A percentile compares a stretch with the other conserved stretches of the same genome.
Conservation (phyloP, 35 echinoderm and acorn worm genomes). For the Holothuria glaberrima region DNA sequence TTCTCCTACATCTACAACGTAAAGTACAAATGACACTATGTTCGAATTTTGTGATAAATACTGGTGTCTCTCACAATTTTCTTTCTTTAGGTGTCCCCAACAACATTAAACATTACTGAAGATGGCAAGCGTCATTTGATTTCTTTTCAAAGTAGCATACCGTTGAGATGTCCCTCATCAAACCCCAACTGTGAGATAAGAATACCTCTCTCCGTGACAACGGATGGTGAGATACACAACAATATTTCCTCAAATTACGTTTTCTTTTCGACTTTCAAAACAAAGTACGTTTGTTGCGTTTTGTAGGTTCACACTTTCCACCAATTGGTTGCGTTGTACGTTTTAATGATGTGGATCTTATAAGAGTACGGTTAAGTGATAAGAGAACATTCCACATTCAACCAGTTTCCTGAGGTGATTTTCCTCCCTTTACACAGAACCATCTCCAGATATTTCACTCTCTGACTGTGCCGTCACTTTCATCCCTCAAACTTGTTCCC, state of each 20-base stretch:
- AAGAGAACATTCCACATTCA: too few species aligned
- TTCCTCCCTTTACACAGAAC: conserved; percentile 21
- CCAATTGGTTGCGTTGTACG: too few species aligned
- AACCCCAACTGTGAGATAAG: conserved; percentile 67
- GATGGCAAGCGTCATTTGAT: conserved; percentile 74
- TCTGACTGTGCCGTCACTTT: conserved; percentile 89
- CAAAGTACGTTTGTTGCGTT: too few species aligned
- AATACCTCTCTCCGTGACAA: conserved; percentile 75
- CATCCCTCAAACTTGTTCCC: conserved; percentile 68
- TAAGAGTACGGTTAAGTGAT: too few species aligned
- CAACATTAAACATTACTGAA: conserved; percentile 77
- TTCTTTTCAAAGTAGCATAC: conserved; percentile 85
- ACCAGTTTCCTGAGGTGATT: neutral
- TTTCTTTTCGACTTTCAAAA: neutral
- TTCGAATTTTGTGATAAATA: too few species aligned
- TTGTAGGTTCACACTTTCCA: neutral
- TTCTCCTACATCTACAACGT: too few species aligned
- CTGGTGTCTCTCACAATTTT: neutral
- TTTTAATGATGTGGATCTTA: too few species aligned
- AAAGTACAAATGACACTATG: too few species aligned
- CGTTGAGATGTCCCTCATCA: conserved; percentile 65
- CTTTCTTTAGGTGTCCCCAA: conserved; percentile 75
- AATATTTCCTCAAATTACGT: neutral
- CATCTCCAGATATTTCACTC: conserved; percentile 76
- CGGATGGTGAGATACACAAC: conserved; percentile 67